phyloP scores from a whole-genome alignment of 30 jellyfish, hydroid and myxozoan genomes.

The Mastigias papua region DNA sequence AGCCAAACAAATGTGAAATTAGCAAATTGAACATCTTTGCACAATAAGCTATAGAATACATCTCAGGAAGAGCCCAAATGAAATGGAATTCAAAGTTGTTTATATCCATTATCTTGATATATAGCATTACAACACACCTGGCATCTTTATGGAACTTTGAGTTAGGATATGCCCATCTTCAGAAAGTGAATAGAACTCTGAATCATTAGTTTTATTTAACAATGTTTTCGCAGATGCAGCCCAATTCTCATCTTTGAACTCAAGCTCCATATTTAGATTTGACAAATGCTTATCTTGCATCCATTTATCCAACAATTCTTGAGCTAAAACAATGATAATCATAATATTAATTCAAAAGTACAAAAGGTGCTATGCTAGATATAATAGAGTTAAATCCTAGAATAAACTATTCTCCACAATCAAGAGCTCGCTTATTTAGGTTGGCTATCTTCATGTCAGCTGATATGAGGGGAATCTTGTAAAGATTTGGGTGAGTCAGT shows the following conservation, averaged over 20 bases:
- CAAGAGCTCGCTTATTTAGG: too few relatives aligned
- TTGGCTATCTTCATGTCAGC: too few relatives aligned
- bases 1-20: too few relatives aligned
- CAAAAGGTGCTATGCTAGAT: neutral
- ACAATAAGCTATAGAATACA: too few relatives aligned
- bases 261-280: slow-evolving; percentile 69
- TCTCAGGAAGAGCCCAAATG: too few relatives aligned
- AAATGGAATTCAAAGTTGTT: neutral
- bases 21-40: too few relatives aligned
- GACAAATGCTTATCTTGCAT: slow-evolving; percentile 65
- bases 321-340: slow-evolving; percentile 75
- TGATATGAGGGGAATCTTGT: too few relatives aligned
- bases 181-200: slow-evolving; percentile 51
- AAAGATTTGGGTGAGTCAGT: too few relatives aligned
- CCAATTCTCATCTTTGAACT: slow-evolving; percentile 80
- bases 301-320: slow-evolving; percentile 84
- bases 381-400: too few relatives aligned
- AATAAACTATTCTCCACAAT: too few relatives aligned
- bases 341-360: neutral
- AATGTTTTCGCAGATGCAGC: slow-evolving; percentile 48
- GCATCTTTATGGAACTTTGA: neutral
- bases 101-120: neutral
- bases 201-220: slow-evolving; percentile 15
- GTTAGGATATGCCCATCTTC: slow-evolving; percentile 56
- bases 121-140: neutral